These are phyloP conservation scores for Paracanthobrama guichenoti DNA, from an alignment of 2,113 vertebrate species.

Conservation along the genomic window DNA sequence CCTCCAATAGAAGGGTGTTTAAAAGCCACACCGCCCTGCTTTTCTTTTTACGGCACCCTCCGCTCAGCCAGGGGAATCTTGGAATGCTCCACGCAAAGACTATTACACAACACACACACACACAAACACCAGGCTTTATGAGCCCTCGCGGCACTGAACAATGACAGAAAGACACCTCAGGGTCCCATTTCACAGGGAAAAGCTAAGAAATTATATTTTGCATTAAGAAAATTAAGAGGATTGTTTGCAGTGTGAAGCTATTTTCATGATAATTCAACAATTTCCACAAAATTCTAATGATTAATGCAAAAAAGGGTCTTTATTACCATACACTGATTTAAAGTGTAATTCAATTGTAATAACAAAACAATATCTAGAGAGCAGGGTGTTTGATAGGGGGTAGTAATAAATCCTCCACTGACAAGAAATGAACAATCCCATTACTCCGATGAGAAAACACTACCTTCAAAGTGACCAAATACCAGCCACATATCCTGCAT, in stretches of 20 bases:
- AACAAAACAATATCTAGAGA: background rate
- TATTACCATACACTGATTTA: too few species aligned
- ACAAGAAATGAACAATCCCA: too few species aligned
- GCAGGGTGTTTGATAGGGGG: background rate
- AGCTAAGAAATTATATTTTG: background rate
- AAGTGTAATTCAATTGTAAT: too few species aligned
- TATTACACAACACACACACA: constrained; percentile 56
- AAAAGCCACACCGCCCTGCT: constrained; percentile 35
- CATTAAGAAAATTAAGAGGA: background rate
- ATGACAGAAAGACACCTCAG: too few species aligned
- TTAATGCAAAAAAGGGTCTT: background rate
- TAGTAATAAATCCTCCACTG: background rate
- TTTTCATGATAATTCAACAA: background rate
- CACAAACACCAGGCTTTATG: constrained; percentile 51
- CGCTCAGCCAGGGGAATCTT: constrained; percentile 38
- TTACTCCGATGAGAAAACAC: too few species aligned
- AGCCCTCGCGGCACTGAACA: constrained; percentile 44
- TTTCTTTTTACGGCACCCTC: constrained; percentile 33
- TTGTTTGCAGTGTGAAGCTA: background rate
- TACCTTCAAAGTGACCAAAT: too few species aligned
- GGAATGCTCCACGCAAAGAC: constrained; percentile 55
- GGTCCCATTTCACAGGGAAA: background rate
- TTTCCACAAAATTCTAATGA: background rate
- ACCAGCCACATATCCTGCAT: background rate
- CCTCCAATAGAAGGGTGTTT: constrained; percentile 41